Conservation (phyloP, 2,113 vertebrate genomes). For the Crocuta crocuta region DNA sequence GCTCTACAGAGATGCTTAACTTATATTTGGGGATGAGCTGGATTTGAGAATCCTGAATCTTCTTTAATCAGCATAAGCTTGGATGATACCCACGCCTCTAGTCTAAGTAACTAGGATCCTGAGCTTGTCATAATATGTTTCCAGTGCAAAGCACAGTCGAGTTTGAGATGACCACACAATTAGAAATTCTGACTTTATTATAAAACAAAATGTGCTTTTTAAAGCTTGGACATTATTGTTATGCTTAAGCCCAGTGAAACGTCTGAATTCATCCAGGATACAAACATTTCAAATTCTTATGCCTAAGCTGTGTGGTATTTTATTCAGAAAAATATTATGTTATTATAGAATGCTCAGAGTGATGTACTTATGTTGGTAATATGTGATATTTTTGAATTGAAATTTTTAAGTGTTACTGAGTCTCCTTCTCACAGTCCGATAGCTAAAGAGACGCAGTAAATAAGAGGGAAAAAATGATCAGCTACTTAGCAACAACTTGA, state of each 20-base stretch:
- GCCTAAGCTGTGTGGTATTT: background rate
- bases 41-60: constrained; percentile 85
- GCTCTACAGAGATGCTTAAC: constrained; percentile 84
- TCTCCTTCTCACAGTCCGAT: background rate
- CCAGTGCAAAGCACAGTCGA: constrained; percentile 73
- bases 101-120: constrained; percentile 80
- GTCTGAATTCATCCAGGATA: background rate
- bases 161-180: constrained; percentile 74
- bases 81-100: constrained; percentile 83
- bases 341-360: background rate
- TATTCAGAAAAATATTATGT: background rate
- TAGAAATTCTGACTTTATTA: constrained; percentile 68
- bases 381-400: constrained; percentile 7
- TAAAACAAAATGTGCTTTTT: constrained; percentile 64
- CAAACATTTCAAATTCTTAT: background rate
- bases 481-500: constrained; percentile 78
- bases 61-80: constrained; percentile 85
- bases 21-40: constrained; percentile 86
- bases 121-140: constrained; percentile 81
- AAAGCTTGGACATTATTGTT: constrained; percentile 25
- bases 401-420: background rate
- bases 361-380: background rate
- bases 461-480: constrained; percentile 69
- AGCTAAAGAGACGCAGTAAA: constrained; percentile 31
- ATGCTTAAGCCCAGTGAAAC: constrained; percentile 1